Evolutionary conservation across 2,888 invertebrate species (phyloP).

Genomic region (Drosophila subsilvestris): DNA sequence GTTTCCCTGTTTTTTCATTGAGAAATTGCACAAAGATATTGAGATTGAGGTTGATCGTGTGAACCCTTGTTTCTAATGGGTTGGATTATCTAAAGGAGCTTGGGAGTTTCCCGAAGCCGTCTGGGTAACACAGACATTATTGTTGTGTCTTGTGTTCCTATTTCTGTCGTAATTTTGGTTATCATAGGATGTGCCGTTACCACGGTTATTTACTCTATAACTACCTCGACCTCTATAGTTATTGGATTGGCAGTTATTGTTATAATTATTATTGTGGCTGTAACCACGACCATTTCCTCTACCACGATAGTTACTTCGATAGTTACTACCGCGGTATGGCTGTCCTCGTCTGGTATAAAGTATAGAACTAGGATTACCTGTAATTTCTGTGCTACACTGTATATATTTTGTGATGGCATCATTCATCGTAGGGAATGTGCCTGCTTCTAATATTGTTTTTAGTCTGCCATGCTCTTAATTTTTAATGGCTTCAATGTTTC

Average conservation of each 20-base stretch:
- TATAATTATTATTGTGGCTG: neutral
- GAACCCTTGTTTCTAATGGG: too few relatives aligned
- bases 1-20: neutral
- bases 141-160: too few relatives aligned
- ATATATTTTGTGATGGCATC: constrained; percentile 10
- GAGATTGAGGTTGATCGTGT: too few relatives aligned
- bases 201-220: neutral
- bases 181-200: neutral
- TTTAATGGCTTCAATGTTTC: too few relatives aligned
- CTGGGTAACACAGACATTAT: neutral
- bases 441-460: constrained; percentile 7
- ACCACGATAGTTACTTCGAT: neutral
- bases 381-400: constrained; percentile 15
- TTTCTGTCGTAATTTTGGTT: neutral
- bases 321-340: neutral
- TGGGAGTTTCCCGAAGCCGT: neutral
- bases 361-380: neutral
- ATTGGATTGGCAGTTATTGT: neutral
- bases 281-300: neutral
- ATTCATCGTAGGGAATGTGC: neutral
- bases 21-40: neutral
- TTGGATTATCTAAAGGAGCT: neutral
- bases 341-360: neutral
- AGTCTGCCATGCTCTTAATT: neutral
- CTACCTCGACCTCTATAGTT: neutral